phyloP scores from a whole-genome alignment of 1,140 invertebrate species.

The Cepaea nemoralis region DNA sequence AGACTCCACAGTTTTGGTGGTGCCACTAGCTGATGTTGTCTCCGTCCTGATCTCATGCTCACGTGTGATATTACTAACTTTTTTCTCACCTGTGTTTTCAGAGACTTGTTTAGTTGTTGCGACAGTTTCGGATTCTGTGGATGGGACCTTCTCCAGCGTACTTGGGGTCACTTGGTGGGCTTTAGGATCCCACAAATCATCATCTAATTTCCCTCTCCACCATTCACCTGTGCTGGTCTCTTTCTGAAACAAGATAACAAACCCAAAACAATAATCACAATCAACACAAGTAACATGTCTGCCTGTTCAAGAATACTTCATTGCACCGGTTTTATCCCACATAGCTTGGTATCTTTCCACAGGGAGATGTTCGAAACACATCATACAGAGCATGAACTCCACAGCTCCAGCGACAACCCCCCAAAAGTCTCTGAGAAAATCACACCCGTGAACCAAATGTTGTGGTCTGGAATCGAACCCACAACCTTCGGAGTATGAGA shows the following conservation, averaged over 20 bases:
- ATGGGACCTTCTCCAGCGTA: neutral
- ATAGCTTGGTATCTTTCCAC: too few relatives aligned
- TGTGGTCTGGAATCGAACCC: too few relatives aligned
- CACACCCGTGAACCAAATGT: too few relatives aligned
- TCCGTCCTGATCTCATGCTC: neutral
- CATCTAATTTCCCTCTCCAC: constrained; percentile 32
- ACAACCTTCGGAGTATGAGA: too few relatives aligned
- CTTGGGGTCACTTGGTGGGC: neutral
- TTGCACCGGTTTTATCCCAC: too few relatives aligned
- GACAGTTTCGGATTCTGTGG: neutral
- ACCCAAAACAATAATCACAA: too few relatives aligned
- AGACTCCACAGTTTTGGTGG: neutral
- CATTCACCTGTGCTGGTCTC: constrained; percentile 2
- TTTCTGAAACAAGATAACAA: neutral
- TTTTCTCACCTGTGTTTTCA: neutral
- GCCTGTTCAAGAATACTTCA: too few relatives aligned
- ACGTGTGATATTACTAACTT: neutral
- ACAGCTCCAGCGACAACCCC: too few relatives aligned
- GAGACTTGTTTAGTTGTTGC: neutral
- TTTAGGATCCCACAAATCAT: constrained; percentile 25
- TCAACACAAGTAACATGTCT: too few relatives aligned
- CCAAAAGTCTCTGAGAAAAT: too few relatives aligned
- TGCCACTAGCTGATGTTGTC: neutral
- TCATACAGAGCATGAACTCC: too few relatives aligned
- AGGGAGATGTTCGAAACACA: too few relatives aligned